Evolutionary conservation across 2,113 vertebrate species (phyloP), one percentile per base, ranked within the genome.

Genomic region (Oncorhynchus mykiss): DNA sequence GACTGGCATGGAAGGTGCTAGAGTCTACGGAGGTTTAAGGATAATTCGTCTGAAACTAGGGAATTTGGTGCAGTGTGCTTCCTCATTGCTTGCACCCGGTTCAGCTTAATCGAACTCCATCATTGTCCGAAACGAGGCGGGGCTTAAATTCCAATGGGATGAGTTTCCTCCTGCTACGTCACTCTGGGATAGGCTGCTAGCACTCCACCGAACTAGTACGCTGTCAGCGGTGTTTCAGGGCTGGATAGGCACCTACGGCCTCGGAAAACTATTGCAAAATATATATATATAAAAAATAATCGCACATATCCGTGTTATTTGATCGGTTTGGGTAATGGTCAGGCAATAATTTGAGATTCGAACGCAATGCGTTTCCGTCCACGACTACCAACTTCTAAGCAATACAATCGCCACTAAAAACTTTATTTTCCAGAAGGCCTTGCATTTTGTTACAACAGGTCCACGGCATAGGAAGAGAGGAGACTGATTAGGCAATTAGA

Each of bases 381-480:
- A n/a, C 73, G 48, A 68, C 74, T 66, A 45, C 2, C 84, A 90
- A 89, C 84, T 92, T 89, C 2, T 62, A 69, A 76, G 70, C 85
- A 85, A 83, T 81, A 24, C 24, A 84, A 86, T 82, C 82, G 75
- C 80, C 78, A 77, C 79, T 76, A 85, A 88, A 70, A 93, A 92
- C 85, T 93, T 88, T 77, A 74, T 78, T 67, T 60, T 8, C 25
- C 20, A 64, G 85, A 80, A 89, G 89, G 92, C 91, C 90, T 86
- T 76, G 84, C 78, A 86, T 78, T 87, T 68, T 29, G 79, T 73
- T 74, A 87, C 92, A 93, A 93, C 92, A 93, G 89, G 92, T 93
- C 82, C 73, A 51, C 80, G 62, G 75, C 51, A 76, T 27, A 57
- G 72, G 48, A 31, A n/a, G 51, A 67, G 64, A 48, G 29, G 6